These are phyloP conservation scores for Triplophysa rosa DNA, from an alignment of 2,113 vertebrate genomes.

Conservation along the genomic window DNA sequence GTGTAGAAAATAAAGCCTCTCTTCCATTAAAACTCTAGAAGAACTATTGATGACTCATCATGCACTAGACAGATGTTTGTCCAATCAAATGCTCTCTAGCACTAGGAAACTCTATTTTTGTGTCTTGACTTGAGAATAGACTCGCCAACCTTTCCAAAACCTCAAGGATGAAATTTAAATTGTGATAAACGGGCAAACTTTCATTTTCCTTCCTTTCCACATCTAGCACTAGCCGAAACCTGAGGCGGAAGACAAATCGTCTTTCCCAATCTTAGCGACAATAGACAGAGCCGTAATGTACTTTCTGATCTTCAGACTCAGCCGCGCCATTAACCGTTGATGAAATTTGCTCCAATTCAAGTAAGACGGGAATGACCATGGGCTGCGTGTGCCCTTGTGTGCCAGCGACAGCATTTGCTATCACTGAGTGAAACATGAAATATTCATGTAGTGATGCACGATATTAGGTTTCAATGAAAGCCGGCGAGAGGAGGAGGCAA, in stretches of 20 bases:
- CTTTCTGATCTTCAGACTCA: slow-evolving; percentile 36
- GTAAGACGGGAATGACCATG: slow-evolving; percentile 18
- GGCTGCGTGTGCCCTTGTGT: slow-evolving; percentile 37
- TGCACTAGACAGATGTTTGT: no score
- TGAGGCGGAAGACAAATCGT: slow-evolving; percentile 22
- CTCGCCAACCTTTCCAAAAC: neutral
- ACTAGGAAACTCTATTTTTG: no score
- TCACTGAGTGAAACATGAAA: slow-evolving; percentile 33
- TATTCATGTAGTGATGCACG: slow-evolving; percentile 21
- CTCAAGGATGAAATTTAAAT: neutral
- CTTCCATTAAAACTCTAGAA: no score
- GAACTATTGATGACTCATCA: no score
- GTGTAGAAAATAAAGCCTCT: no score
- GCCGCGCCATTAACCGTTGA: neutral
- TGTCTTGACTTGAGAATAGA: no score
- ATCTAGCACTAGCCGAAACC: neutral
- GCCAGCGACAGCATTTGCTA: slow-evolving; percentile 19
- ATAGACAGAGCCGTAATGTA: slow-evolving; percentile 22
- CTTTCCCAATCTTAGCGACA: slow-evolving; percentile 11
- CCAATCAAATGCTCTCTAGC: no score
- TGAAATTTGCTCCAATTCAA: slow-evolving; percentile 24
- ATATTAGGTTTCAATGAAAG: slow-evolving; percentile 17
- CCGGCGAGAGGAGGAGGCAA: neutral
- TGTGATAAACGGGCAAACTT: neutral
- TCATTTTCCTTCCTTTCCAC: neutral